Evolutionary conservation across 2,888 invertebrate species (phyloP).

Genomic region (Trichopria drosophilae): DNA sequence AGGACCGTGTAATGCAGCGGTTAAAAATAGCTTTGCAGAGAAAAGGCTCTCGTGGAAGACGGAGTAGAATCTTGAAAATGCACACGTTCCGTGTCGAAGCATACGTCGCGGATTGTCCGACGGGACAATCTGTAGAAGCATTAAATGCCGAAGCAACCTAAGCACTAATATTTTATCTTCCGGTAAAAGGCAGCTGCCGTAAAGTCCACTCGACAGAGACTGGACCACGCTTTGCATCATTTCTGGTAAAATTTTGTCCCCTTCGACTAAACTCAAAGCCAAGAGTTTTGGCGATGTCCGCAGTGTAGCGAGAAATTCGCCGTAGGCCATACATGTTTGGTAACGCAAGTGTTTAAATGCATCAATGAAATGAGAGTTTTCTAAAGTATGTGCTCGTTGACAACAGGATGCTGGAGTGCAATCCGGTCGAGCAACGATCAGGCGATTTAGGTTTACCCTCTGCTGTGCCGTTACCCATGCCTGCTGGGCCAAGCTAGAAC

Average conservation of each 20-base stretch:
- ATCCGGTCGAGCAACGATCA: conserved; percentile 75
- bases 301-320: conserved; percentile 70
- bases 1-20: conserved; percentile 88
- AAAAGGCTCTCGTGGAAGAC: conserved; percentile 87
- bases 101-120: conserved; percentile 74
- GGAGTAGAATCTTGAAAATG: conserved; percentile 84
- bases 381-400: conserved; percentile 68
- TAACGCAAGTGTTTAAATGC: conserved; percentile 82
- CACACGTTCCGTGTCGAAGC: conserved; percentile 81
- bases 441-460: conserved; percentile 75
- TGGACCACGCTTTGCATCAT: conserved; percentile 61
- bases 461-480: conserved; percentile 90
- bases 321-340: conserved; percentile 72
- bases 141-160: conserved; percentile 68
- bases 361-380: conserved; percentile 72
- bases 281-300: conserved; percentile 72
- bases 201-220: conserved; percentile 68
- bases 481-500: conserved; percentile 68
- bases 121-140: conserved; percentile 71
- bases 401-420: conserved; percentile 77
- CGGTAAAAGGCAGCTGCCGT: conserved; percentile 74
- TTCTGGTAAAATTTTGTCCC: conserved; percentile 64
- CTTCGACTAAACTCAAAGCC: conserved; percentile 70
- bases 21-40: conserved; percentile 89
- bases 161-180: conserved; percentile 73